Percentiles rank a stretch among this genome's conserved stretches.
Evolutionary conservation across 1,140 invertebrate genomes (phyloP).

Genomic region (Lucilia cuprina): DNA sequence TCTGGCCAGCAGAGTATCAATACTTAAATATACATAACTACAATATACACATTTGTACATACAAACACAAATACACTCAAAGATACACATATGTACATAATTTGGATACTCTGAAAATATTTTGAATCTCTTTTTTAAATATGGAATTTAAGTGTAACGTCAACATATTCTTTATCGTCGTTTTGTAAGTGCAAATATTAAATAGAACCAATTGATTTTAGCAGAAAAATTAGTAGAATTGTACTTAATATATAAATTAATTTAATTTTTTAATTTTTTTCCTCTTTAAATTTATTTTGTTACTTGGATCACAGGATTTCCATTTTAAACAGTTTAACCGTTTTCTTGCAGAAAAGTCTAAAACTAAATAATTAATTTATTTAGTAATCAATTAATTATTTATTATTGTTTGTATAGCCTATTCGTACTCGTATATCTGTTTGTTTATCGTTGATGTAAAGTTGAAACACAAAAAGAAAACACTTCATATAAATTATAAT

Average conservation of each 20-base stretch:
- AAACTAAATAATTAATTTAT: background rate
- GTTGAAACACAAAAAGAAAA: background rate
- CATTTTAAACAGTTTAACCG: slow-evolving; percentile 24
- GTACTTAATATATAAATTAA: background rate
- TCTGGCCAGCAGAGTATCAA: background rate
- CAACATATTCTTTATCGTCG: no score
- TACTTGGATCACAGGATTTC: slow-evolving; percentile 23
- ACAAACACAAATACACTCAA: no score
- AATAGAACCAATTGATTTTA: background rate
- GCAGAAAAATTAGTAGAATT: background rate
- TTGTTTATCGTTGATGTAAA: slow-evolving; percentile 7
- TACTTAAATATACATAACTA: background rate
- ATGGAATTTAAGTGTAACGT: no score
- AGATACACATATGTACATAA: no score
- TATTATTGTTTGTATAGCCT: background rate
- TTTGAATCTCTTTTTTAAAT: no score
- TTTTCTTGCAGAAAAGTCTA: slow-evolving; percentile 17
- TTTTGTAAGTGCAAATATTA: no score
- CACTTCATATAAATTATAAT: background rate
- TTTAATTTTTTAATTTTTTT: background rate
- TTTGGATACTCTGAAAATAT: no score
- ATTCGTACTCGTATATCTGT: background rate
- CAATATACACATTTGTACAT: background rate
- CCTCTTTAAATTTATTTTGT: background rate
- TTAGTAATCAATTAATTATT: background rate